phyloP scores from a whole-genome alignment of 2,113 vertebrate species.

The Ptychochromis oligacanthus region DNA sequence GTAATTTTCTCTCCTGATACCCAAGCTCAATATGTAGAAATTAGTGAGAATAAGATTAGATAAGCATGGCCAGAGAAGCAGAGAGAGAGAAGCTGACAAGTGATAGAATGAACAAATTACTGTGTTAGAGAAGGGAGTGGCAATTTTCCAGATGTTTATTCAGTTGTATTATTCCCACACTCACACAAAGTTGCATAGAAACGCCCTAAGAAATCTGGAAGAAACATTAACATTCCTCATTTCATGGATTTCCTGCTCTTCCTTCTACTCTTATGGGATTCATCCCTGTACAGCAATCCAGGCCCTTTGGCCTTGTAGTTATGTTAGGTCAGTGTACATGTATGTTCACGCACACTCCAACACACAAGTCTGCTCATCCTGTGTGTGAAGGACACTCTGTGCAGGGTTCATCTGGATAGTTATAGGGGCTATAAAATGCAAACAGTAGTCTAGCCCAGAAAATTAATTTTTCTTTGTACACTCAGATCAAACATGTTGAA shows the following conservation, averaged over 20 bases:
- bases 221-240: constrained; percentile 27
- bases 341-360: background rate
- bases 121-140: constrained; percentile 15
- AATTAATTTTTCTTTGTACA: constrained; percentile 10
- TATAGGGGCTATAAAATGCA: background rate
- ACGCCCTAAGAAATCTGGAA: constrained; percentile 4
- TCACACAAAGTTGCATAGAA: constrained; percentile 1
- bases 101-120: background rate
- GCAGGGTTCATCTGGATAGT: background rate
- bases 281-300: background rate
- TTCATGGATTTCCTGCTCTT: constrained; percentile 2
- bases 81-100: background rate
- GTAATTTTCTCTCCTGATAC: background rate
- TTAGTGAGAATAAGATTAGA: background rate
- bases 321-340: background rate
- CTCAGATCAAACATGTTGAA: constrained; percentile 8
- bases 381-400: constrained; percentile 12
- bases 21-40: background rate
- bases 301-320: background rate
- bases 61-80: background rate
- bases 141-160: constrained; percentile 31
- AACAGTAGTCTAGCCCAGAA: background rate
- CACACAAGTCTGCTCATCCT: background rate
- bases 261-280: background rate
- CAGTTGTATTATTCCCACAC: background rate